Percentiles rank a stretch among this genome's conserved stretches.
These are phyloP conservation scores for Bradypodion pumilum DNA, from an alignment of 2,797 vertebrate genomes.

Conservation along the genomic window DNA sequence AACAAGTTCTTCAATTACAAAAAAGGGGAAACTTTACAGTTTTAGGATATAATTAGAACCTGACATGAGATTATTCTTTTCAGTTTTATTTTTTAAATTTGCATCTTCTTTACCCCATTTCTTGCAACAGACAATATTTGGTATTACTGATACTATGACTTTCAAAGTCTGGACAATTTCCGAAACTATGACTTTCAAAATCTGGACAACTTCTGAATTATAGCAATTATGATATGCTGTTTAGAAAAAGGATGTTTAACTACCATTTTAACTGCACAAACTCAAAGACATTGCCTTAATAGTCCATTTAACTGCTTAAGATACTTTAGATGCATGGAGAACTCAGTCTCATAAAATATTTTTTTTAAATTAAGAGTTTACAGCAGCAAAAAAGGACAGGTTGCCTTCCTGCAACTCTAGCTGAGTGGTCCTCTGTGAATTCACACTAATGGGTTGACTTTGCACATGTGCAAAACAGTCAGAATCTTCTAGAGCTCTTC, in stretches of 20 bases:
- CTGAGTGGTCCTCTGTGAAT: too few species aligned
- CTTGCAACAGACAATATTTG: neutral
- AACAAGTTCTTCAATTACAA: conserved; percentile 10
- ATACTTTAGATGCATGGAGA: too few species aligned
- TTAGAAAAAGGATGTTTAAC: neutral
- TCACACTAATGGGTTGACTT: too few species aligned
- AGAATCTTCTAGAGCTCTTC: too few species aligned
- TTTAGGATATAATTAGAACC: neutral
- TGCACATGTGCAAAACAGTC: too few species aligned
- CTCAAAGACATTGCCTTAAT: neutral
- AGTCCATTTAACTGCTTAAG: neutral
- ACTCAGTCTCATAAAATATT: neutral
- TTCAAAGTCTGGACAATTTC: neutral
- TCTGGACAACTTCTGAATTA: neutral
- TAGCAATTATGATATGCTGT: neutral
- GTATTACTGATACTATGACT: neutral
- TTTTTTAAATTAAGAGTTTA: neutral
- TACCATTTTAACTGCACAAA: neutral
- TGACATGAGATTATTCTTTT: neutral
- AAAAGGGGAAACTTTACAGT: conserved; percentile 1
- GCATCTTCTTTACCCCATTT: neutral
- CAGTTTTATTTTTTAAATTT: neutral
- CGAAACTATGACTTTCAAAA: neutral
- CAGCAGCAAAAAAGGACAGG: neutral
- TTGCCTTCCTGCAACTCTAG: too few species aligned